Base-by-base conservation (phyloP, 2,888 invertebrate genomes). In the Actias luna region DNA sequence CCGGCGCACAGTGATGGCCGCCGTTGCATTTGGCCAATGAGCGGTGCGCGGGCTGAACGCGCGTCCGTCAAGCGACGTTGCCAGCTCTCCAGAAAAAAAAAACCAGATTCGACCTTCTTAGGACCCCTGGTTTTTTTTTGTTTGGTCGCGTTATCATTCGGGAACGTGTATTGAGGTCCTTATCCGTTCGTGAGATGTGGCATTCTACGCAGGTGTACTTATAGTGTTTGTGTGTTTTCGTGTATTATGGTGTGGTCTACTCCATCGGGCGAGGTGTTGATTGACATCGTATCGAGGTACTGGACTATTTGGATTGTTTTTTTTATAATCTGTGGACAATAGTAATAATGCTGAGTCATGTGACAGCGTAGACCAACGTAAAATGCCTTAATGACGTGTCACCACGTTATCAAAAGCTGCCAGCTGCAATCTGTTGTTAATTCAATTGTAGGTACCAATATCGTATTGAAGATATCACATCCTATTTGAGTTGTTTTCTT, bases 81-180 rank as follows among this genome's bases (percentile, higher is more conserved):
- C 92, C 90, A 91, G 89, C 88, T 91, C 85, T 85, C 81, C 82
- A 83, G 82, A 88, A 90, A 92, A 88, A 88, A 89, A 91, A 90
- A 87, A 91, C 88, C 89, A 89, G 89, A 91, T 91, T 92, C 92
- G 91, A 92, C 91, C 92, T 91, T 92, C 91, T 91, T 91, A 85
- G 92, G 91, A 89, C 89, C 90, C 92, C 85, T 83, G 86, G 82
- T 85, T 90, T 92, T 90, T 88, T 87, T 91, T 92, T 89, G 87
- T 91, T 90, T 88, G 84, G 85, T 86, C 86, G 88, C 86, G 92
- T 92, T 92, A 92, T 92, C 92, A 90, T 88, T 88, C 84, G 84
- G 88, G 89, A 88, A 87, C 86, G 85, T 80, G 77, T 84, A 83
- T 76, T 72, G 82, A 80, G 86, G 88, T 88, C 87, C 89, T 88